Conservation (phyloP, 2,113 vertebrate species). For the Scomber scombrus region DNA sequence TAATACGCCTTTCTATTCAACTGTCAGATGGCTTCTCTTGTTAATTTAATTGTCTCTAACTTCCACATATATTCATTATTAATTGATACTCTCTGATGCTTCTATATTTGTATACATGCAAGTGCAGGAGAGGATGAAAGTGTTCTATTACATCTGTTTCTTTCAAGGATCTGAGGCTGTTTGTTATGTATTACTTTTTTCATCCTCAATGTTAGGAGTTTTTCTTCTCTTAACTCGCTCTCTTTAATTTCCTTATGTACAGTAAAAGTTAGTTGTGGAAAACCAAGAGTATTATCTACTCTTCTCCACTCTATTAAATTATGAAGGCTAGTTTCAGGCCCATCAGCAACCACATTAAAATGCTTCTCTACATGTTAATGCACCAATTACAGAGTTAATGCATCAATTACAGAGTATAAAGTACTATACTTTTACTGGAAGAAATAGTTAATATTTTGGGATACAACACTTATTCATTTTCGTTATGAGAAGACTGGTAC, state of each 20-base stretch:
- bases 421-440: too few relatives aligned
- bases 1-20: not conserved
- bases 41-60: not conserved
- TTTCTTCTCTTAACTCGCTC: not conserved
- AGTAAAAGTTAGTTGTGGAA: not conserved
- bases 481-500: too few relatives aligned
- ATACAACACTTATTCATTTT: too few relatives aligned
- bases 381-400: not conserved
- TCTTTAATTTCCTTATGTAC: not conserved
- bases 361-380: not conserved
- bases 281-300: not conserved
- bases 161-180: not conserved
- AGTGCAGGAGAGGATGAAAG: conserved; percentile 29
- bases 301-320: too few relatives aligned
- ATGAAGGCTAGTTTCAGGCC: too few relatives aligned
- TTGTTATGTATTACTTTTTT: not conserved
- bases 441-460: too few relatives aligned
- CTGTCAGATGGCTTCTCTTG: not conserved
- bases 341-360: too few relatives aligned
- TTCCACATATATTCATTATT: not conserved
- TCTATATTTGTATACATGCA: not conserved
- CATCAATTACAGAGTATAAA: not conserved
- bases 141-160: not conserved
- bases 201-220: too few relatives aligned
- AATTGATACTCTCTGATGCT: not conserved